phyloP scores from a whole-genome alignment of 2,113 vertebrate genomes.

The Crotophaga sulcirostris region DNA sequence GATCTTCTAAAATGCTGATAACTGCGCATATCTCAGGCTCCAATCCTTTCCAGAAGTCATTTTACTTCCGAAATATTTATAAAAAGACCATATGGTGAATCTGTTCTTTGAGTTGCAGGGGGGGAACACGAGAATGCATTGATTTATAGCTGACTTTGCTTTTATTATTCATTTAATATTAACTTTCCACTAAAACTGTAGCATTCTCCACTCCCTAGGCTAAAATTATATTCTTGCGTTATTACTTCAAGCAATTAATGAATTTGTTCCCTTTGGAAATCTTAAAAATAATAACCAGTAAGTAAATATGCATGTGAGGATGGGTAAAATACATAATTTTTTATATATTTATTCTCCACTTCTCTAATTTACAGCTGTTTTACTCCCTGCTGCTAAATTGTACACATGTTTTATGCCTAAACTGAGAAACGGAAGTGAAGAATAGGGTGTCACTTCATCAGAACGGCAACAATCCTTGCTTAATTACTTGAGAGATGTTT shows the following conservation, averaged over 20 bases:
- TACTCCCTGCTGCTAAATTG: neutral
- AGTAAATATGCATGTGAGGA: neutral
- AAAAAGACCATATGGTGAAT: slow-evolving; percentile 55
- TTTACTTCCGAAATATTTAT: slow-evolving; percentile 63
- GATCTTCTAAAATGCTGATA: slow-evolving; percentile 60
- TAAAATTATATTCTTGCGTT: neutral
- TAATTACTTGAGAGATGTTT: neutral
- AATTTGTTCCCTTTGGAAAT: neutral
- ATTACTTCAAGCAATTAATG: neutral
- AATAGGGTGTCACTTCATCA: neutral
- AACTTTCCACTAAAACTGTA: neutral
- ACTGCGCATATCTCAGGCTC: slow-evolving; percentile 40
- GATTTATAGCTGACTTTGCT: neutral
- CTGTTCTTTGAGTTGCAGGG: neutral
- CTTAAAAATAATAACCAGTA: neutral
- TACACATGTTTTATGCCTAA: neutral
- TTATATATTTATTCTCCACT: neutral
- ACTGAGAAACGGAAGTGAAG: neutral
- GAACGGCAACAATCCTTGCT: neutral
- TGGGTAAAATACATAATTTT: neutral
- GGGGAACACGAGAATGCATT: neutral
- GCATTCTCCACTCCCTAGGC: neutral
- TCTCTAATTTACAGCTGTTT: slow-evolving; percentile 15
- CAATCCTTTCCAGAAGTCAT: slow-evolving; percentile 54
- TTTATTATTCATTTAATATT: neutral